Conservation (phyloP, 2,113 vertebrate species). For the Dipodomys ordii region DNA sequence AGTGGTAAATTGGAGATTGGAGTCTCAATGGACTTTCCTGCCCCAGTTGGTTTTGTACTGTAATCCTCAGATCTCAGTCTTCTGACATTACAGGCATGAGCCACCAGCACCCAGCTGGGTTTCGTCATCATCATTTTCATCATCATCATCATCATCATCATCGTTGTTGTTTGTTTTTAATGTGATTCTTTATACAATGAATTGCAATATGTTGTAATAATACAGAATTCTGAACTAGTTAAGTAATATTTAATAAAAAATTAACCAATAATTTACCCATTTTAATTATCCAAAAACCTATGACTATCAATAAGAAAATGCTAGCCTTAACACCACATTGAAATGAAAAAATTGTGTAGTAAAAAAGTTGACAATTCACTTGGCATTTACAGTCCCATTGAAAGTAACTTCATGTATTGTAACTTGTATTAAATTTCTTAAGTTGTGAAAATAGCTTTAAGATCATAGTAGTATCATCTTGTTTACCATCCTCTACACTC, state of each 20-base stretch:
- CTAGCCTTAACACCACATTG: not conserved
- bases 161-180: not conserved
- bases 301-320: slow-evolving; percentile 29
- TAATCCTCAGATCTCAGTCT: too few species aligned
- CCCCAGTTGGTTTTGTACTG: too few species aligned
- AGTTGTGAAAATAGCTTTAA: slow-evolving; percentile 65
- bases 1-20: too few species aligned
- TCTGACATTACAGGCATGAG: too few species aligned
- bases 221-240: slow-evolving; percentile 36
- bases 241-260: slow-evolving; percentile 53
- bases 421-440: slow-evolving; percentile 48
- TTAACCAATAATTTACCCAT: slow-evolving; percentile 20
- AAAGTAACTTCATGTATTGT: slow-evolving; percentile 48
- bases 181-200: not conserved
- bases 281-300: slow-evolving; percentile 51
- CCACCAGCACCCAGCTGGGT: too few species aligned
- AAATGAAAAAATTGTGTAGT: slow-evolving; percentile 43
- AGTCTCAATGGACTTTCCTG: too few species aligned
- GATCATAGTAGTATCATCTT: slow-evolving; percentile 29
- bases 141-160: too few species aligned
- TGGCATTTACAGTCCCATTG: slow-evolving; percentile 15
- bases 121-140: too few species aligned
- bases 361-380: slow-evolving; percentile 44
- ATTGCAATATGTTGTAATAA: slow-evolving; percentile 55
- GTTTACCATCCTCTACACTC: slow-evolving; percentile 34